Evolutionary conservation across 2,888 invertebrate species (phyloP), one percentile per base, ranked within the genome.

Genomic region (Drosophila limbata): DNA sequence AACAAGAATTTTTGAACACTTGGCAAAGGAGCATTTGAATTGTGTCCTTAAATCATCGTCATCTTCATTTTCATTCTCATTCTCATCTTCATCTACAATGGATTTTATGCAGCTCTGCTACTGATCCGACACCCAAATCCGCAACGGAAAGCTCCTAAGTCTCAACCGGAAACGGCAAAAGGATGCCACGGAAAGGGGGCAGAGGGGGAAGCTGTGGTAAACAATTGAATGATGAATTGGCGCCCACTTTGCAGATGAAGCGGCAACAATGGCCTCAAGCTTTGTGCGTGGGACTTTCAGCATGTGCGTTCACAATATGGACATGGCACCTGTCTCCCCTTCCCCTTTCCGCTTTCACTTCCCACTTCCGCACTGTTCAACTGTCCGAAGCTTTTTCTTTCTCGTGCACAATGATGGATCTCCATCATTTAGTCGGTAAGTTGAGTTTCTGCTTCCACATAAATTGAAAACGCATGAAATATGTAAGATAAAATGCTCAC

Each of bases 141-240:
- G 71, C 28, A 60, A 31, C 60, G 64, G 50, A 60, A 70, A 52
- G 55, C 47, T 56, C 17, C 59, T 40, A 71, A 72, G 56, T 53
- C 60, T 40, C 50, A 15, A 31, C 40, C 39, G 55, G 65, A 47
- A 56, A 28, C 40, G 56, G 35, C n/a, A 35, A 33, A 17, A 21
- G 35, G 33, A 25, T 44, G 19, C 11, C 19, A 44, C 9, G 42
- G 3, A 28, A 13, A 42, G 44, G 9, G 15, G 51, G 4, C n/a
- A 17, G n/a, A 21, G 8, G 13, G 28, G 33, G 13, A 9, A 19
- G 15, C 10, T 37, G 45, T 47, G 45, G 56, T 57, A 53, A 63
- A 76, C 80, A 72, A 86, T 73, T 73, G 77, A 76, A 70, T 86
- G 81, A 83, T 81, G 81, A 77, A 86, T 86, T 79, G 64, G 47